phyloP scores from a whole-genome alignment of 1,140 invertebrate genomes.

The Pseudomyrmex pallidus region DNA sequence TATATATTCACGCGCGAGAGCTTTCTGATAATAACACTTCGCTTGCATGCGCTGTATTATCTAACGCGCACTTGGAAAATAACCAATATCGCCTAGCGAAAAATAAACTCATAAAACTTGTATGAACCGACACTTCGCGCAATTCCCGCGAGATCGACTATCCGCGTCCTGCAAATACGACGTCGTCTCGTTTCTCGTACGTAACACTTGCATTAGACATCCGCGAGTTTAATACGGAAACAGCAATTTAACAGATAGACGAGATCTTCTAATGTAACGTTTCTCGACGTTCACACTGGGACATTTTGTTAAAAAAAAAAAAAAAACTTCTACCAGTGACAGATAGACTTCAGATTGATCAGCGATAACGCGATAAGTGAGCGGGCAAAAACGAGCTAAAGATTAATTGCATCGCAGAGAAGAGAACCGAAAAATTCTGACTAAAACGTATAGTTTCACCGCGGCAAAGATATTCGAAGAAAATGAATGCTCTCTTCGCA shows the following conservation, averaged over 20 bases:
- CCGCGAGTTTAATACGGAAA: conserved; percentile 24
- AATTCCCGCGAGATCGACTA: conserved; percentile 7
- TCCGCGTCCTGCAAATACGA: conserved; percentile 3
- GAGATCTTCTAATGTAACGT: not conserved
- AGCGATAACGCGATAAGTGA: not conserved
- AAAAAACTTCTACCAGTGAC: not conserved
- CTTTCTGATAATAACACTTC: conserved; percentile 24
- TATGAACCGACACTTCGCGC: conserved; percentile 23
- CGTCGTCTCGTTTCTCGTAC: not conserved
- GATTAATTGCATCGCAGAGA: too few species aligned
- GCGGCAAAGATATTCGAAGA: not conserved
- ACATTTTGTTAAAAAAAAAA: not conserved
- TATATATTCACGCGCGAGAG: conserved; percentile 6
- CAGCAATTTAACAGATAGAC: conserved; percentile 30
- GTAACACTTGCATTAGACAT: conserved; percentile 2
- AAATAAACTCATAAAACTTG: conserved; percentile 49
- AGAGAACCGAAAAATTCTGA: not conserved
- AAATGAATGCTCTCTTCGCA: not conserved
- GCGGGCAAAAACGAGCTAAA: not conserved
- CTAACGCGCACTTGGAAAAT: conserved; percentile 10
- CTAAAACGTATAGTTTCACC: not conserved
- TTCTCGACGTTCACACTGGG: not conserved
- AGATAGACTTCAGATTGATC: conserved; percentile 9
- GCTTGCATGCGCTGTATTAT: not conserved
- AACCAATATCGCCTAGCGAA: not conserved